Evolutionary conservation across 1,140 invertebrate genomes (phyloP), one percentile per base, ranked within the genome.

Genomic region (Lordiphosa collinella): DNA sequence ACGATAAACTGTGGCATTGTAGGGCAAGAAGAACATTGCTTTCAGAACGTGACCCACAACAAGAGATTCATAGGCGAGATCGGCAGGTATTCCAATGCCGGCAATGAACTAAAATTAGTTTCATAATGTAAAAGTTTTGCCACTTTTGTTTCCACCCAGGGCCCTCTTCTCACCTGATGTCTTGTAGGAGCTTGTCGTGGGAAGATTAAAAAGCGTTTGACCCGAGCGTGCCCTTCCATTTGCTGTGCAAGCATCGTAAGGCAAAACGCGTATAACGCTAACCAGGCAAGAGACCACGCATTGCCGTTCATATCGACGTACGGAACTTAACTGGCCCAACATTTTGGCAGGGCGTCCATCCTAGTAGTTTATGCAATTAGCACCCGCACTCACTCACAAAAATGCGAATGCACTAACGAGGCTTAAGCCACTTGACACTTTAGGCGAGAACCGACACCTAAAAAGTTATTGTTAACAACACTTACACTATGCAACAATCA

Each of bases 81-180:
- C 79, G 0, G 76, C 75, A 4, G 84, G 84, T 40, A 87, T 82
- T 7, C 84, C 84, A 18, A 87, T 78, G 18, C 84, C 84, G 6
- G 58, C 69, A 62, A 87, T 82, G 10, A 87, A 82, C 84, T 87
- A 12, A 1, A 22, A 22, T 5, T 5, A 22, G 3, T 22, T 2
- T 22, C 12, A 47, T 22, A 35, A 22, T 3, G n/a, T 9, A 18
- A 35, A 4, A 16, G 16, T 47, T 22, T 14, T 12, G 1, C 16
- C 4, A 22, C 10, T 10, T 43, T 9, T 5, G 16, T 22, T n/a
- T 43, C 7, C 2, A 6, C 4, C 4, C 14, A 14, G 14, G 14
- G 5, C 3, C 1, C 7, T 14, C 2, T 4, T 34, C 13, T 46
- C 55, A 82, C 80, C 64, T 75, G 70, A 60, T 79, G 60, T 36